Percentiles rank a stretch among this genome's conserved stretches.
Conservation (phyloP, 1,140 invertebrate genomes). For the Trypoxylus dichotomus region DNA sequence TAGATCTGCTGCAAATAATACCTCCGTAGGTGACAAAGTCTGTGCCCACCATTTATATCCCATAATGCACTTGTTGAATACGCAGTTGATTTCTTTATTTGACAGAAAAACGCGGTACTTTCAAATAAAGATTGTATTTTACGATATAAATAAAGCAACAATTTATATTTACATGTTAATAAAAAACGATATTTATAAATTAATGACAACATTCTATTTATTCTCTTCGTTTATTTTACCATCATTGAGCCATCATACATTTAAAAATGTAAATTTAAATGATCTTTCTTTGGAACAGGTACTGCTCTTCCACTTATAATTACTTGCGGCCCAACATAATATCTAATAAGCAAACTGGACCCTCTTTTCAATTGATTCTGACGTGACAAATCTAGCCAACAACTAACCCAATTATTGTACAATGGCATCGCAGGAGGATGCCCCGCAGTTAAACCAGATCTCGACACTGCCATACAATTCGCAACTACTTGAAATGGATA, state of each 20-base stretch:
- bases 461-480: slow-evolving; percentile 82
- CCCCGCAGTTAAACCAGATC: slow-evolving; percentile 74
- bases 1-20: slow-evolving; percentile 35
- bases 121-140: neutral
- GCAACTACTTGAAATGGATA: slow-evolving; percentile 88
- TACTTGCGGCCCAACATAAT: slow-evolving; percentile 68
- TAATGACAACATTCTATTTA: slow-evolving; percentile 21
- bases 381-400: slow-evolving; percentile 73
- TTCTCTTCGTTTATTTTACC: neutral
- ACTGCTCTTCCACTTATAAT: slow-evolving; percentile 41
- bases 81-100: neutral
- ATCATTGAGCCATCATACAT: neutral
- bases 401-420: slow-evolving; percentile 76
- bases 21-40: slow-evolving; percentile 39
- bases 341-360: slow-evolving; percentile 78
- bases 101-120: neutral
- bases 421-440: slow-evolving; percentile 78
- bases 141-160: neutral
- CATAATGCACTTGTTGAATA: slow-evolving; percentile 51
- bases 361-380: slow-evolving; percentile 81
- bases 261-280: slow-evolving; percentile 29
- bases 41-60: slow-evolving; percentile 46
- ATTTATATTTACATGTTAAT: slow-evolving; percentile 12
- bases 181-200: slow-evolving; percentile 16
- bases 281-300: slow-evolving; percentile 31